A percentile compares a stretch with the other conserved stretches of the same genome.
These are phyloP conservation scores for Mimachlamys varia DNA, from an alignment of 2,888 invertebrate genomes.

Conservation along the genomic window DNA sequence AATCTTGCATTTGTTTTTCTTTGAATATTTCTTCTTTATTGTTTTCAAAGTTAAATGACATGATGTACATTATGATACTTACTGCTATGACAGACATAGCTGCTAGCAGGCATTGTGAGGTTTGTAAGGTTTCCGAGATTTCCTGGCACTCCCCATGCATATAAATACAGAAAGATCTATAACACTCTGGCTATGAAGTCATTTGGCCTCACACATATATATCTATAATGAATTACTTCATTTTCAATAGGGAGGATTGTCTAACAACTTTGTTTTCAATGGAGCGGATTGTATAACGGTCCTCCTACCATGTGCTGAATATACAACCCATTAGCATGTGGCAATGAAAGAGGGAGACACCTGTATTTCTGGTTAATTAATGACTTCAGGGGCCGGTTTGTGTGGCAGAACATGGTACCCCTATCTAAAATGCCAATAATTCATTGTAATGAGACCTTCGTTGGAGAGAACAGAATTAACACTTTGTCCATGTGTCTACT, in stretches of 20 bases:
- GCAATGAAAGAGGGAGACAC: background rate
- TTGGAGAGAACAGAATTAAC: background rate
- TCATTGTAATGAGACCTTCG: background rate
- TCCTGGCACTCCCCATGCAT: background rate
- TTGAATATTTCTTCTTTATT: background rate
- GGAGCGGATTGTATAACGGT: background rate
- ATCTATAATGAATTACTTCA: background rate
- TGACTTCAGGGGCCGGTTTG: background rate
- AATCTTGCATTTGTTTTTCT: background rate
- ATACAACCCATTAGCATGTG: background rate
- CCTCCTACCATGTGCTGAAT: background rate
- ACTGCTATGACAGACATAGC: background rate
- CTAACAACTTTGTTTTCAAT: constrained; percentile 9
- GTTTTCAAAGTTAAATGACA: constrained; percentile 8
- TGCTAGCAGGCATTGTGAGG: background rate
- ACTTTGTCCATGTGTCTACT: background rate
- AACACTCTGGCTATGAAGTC: background rate
- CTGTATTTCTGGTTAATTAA: background rate
- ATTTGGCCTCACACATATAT: background rate
- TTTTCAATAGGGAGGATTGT: constrained; percentile 26
- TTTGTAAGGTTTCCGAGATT: background rate
- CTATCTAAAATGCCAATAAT: background rate
- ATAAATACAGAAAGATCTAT: background rate
- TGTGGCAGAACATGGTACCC: background rate
- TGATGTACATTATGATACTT: background rate